Percentiles rank a stretch among this genome's conserved stretches.
phyloP scores from a whole-genome alignment of 2,888 invertebrate species.

The Pantelozetes paolii region DNA sequence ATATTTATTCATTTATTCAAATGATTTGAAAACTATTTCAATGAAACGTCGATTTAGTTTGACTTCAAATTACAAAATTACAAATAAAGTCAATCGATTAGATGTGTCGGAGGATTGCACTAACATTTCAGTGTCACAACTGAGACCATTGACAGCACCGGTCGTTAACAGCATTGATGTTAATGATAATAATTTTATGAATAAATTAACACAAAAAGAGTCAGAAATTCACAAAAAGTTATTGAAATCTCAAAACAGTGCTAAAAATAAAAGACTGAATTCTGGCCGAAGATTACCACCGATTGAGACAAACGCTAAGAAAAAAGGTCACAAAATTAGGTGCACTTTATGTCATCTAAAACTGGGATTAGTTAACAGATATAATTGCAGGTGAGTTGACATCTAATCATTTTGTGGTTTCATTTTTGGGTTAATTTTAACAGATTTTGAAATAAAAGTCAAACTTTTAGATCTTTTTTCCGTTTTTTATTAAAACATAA shows the following conservation, averaged over 20 bases:
- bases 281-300: not conserved
- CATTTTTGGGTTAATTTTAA: too few relatives aligned
- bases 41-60: not conserved
- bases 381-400: conserved; percentile 35
- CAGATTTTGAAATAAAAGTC: too few relatives aligned
- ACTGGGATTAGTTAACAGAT: conserved; percentile 11
- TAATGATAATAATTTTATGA: not conserved
- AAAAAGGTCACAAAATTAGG: not conserved
- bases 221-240: not conserved
- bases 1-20: not conserved
- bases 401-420: conserved; percentile 50
- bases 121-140: not conserved
- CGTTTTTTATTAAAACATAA: too few relatives aligned
- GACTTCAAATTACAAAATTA: not conserved
- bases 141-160: not conserved
- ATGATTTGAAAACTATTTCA: not conserved
- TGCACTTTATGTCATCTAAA: conserved; percentile 14
- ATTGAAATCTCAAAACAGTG: not conserved
- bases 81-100: not conserved
- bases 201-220: not conserved
- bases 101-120: not conserved
- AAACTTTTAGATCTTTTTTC: too few relatives aligned
- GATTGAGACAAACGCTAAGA: not conserved
- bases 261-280: not conserved
- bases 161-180: not conserved